Base-by-base conservation (phyloP, 92 coral and sea anemone genomes). In the Phenganax stokvisi region DNA sequence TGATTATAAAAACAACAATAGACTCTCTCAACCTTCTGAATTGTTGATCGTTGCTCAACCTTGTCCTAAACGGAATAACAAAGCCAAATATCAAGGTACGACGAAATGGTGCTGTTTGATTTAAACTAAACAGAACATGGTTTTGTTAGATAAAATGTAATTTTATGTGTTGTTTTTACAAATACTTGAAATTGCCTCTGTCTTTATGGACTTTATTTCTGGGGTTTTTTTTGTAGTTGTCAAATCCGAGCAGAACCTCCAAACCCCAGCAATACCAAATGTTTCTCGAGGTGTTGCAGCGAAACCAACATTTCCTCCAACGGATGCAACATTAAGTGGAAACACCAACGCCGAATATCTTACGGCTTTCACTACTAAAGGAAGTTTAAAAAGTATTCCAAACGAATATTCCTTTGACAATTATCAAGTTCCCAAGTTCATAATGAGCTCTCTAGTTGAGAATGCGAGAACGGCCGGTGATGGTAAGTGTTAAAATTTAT, bases 331-430 rank as follows among this genome's bases (percentile, higher is more conserved):
- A 9, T 64, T 78, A 20, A 78, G 53, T 51, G 71, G 44, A 78
- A 44, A 61, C 65, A 57, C 59, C 52, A 59, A 60, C n/a, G 51
- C 71, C 5, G 61, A 61, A 28, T 78, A 61, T 62, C 55, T 13
- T 79, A 79, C 67, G 63, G 83, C 83, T 63, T 52, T 79, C 3
- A 79, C 83, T 12, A 63, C 63, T 65, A 63, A 79, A 64, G 83
- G 83, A 20, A 65, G 54, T 0, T 51, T 27, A 25, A 79, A 79
- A 8, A 44, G 59, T 28, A 63, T 79, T 52, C 68, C 74, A 6
- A 79, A 79, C 30, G 83, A 79, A 65, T 79, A 79, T 64, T 79
- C 83, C 54, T 79, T 79, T 52, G 69, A 79, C 11, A 52, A 79
- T 64, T 79, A 37, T 15, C 51, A 79, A 79, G 83, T 79, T 10